Conservation (phyloP, 2,888 invertebrate species). For the Odontomyia ornata region DNA sequence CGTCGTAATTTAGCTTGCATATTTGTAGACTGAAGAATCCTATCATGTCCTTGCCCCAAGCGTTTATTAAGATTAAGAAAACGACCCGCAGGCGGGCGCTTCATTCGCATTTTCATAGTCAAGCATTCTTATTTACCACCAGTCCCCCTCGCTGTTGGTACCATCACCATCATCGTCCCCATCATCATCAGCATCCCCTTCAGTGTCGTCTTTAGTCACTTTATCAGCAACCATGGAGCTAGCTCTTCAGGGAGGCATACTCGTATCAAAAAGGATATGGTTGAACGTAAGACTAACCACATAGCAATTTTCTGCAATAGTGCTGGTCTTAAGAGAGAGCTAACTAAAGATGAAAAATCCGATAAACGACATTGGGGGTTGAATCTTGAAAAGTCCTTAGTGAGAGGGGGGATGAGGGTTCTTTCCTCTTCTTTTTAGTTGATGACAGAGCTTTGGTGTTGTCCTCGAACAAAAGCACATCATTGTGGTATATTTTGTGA, state of each 20-base stretch:
- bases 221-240: not conserved
- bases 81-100: constrained; percentile 19
- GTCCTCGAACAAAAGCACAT: constrained; percentile 17
- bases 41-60: constrained; percentile 3
- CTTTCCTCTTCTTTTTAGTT: not conserved
- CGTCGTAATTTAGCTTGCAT: not conserved
- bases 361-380: not conserved
- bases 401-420: not conserved
- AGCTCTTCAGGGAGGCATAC: constrained; percentile 8
- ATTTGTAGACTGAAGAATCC: not conserved
- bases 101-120: not conserved
- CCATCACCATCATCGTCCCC: not conserved
- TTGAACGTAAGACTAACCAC: constrained; percentile 8
- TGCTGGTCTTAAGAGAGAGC: not conserved
- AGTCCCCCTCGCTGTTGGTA: too few species aligned
- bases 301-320: constrained; percentile 9
- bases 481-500: not conserved
- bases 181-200: not conserved
- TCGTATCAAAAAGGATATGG: constrained; percentile 31
- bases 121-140: not conserved
- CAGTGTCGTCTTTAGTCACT: not conserved
- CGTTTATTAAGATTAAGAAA: constrained; percentile 38
- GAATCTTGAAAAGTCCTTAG: not conserved
- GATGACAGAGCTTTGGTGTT: constrained; percentile 15
- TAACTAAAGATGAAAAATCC: not conserved